Evolutionary conservation across 23 tunicate species (phyloP), one percentile per base, ranked within the genome.

Genomic region (Ciona savignyi): DNA sequence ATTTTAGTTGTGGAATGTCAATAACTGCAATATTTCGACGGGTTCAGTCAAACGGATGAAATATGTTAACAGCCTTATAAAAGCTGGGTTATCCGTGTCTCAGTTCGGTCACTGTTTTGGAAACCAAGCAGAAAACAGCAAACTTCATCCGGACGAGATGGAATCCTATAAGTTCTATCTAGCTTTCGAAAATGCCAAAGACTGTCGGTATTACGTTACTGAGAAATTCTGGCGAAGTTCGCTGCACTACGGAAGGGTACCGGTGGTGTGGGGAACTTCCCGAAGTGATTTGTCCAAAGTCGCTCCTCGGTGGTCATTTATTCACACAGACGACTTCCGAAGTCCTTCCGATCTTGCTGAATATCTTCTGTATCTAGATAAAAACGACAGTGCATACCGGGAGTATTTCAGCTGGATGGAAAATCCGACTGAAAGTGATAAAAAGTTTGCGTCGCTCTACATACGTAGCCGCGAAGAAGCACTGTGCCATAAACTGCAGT

Each of bases 251-350:
- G 84, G 82, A 27, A 56, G 78, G 21, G 80, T 85, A 1, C 91
- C 91, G 25, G 84, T 85, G 22, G 91, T 85, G 21, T 85, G 82
- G 84, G 91, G 91, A 22, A 71, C 91, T 0, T 6, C 63, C n/a
- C 73, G 73, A 35, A 61, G 64, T 3, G 91, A 85, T 32, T 60
- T 85, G 4, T 31, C 15, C 27, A 63, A 35, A 25, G 23, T 85
- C 3, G 91, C 74, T 1, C 91, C 91, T 2, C 79, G 73, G 23
- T 56, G 71, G 25, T 85, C 91, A 9, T 85, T 63, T 60, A 79
- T 85, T 63, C 91, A 78, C n/a, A 25, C 73, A 6, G 91, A 85
- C 9, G 89, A 82, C 60, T 82, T 82, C 51, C 19, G 51, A 2
- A 51, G 80, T 21, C 80, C 80, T 26, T 51, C 34, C 4, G 68